Evolutionary conservation across 1,140 invertebrate genomes (phyloP), one percentile per base, ranked within the genome.

Genomic region (Cydia splendana): DNA sequence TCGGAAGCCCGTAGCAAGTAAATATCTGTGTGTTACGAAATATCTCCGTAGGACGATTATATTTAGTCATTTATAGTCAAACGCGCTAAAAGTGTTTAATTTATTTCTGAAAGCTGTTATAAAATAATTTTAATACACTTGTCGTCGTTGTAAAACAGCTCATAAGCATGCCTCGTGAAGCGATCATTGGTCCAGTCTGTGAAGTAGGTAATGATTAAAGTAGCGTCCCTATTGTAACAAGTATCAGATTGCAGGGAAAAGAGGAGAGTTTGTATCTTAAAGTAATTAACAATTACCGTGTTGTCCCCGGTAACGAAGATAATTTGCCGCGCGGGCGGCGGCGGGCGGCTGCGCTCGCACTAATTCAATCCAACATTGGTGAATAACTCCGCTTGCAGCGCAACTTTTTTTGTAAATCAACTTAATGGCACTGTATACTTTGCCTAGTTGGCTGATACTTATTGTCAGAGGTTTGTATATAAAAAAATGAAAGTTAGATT

Each of bases 241-340:
- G 65, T 62, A 67, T 80, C 74, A 79, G 80, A 83, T 85, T 85
- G 79, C 80, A 80, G 80, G 80, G 80, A 80, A 85, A 81, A 82
- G 75, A 38, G 78, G 78, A 77, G 74, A 77, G 79, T 79, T 81
- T 82, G 82, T 81, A 83, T 85, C 83, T 86, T 87, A 88, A 87
- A 86, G 82, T 90, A 86, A 90, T 88, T 88, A 90, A 85, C 85
- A 87, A 86, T 89, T 87, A 88, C 81, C 85, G 78, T 87, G 84
- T 87, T 88, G 87, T 87, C 84, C 84, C 79, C 80, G 78, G 85
- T 85, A 89, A 89, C 84, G 81, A 88, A 87, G 84, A 88, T 90
- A 90, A 90, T 90, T 90, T 81, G 83, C 83, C 85, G 84, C 82
- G 88, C 85, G 81, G 81, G 81, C 85, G 82, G 81, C 85, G 82